These are phyloP conservation scores for Globodera ellingtonae DNA, from an alignment of 1,140 invertebrate genomes.

Conservation along the genomic window DNA sequence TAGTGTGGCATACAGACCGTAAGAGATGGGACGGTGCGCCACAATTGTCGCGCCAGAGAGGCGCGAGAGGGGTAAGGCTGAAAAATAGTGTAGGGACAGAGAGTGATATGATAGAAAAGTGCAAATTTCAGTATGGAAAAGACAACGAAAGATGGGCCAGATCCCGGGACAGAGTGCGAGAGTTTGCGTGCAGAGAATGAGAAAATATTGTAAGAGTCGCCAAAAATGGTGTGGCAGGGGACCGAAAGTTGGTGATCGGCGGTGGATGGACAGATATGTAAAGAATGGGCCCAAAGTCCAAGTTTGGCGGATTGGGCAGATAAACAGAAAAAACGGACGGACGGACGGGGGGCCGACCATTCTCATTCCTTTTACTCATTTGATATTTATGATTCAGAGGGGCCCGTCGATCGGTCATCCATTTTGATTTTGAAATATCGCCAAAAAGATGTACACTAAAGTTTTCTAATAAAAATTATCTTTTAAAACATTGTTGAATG, in stretches of 20 bases:
- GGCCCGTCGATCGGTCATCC: too few relatives aligned
- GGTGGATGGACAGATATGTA: too few relatives aligned
- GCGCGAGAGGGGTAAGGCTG: background rate
- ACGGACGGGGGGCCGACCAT: too few relatives aligned
- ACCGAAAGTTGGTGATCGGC: too few relatives aligned
- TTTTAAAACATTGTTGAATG: too few relatives aligned
- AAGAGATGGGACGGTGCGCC: background rate
- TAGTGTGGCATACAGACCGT: background rate
- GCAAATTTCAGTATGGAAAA: background rate
- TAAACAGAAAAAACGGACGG: slow-evolving; percentile 2
- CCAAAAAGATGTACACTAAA: too few relatives aligned
- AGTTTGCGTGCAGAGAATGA: background rate
- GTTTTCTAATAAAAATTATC: too few relatives aligned
- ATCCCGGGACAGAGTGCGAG: background rate
- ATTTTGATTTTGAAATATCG: too few relatives aligned
- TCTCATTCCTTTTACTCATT: background rate
- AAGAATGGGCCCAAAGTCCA: background rate
- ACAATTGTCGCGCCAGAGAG: background rate
- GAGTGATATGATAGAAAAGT: background rate
- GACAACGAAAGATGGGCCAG: background rate
- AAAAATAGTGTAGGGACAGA: background rate
- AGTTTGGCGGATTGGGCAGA: background rate
- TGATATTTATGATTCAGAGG: too few relatives aligned
- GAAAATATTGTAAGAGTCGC: background rate
- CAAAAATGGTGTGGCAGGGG: too few relatives aligned